Evolutionary conservation across 2,113 vertebrate species (phyloP), one percentile per base, ranked within the genome.

Genomic region (Campylomormyrus tamandua): DNA sequence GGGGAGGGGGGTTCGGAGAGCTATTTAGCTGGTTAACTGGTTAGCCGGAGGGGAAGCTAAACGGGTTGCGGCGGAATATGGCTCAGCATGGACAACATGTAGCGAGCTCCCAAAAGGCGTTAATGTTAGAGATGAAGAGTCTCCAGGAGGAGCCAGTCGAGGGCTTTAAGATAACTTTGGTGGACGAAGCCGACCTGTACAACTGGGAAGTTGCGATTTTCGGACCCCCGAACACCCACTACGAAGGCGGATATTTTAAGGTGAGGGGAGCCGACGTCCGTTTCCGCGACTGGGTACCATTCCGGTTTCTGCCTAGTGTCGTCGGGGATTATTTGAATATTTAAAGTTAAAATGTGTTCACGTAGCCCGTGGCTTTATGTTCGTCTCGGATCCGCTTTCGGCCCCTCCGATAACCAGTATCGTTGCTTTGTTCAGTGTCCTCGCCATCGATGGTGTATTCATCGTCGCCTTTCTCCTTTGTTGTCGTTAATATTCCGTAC

Each of bases 141-240:
- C 97, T 99, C 46, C 98, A 99, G 93, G 98, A 99, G 92, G 98
- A 99, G 91, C 98, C 98, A 35, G 98, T 99, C 83, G 98, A 99
- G 92, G 98, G 98, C 27, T 99, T 99, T 95, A 97, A 97, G 89
- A 98, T 99, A 92, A 97, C 96, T 89, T 94, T 99, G 93, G 98
- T 98, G 92, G 97, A 98, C 92, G 98, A 99, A 91, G 97, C 97
- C 74, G 98, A 99, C 85, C 93, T 99, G 89, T 99, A 99, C 95
- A 98, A 98, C 95, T 99, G 98, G 98, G 98, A 98, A 95, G 98
- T 99, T 92, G 98, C 98, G 92, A 99, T 99, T 93, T 99, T 99
- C 92, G 98, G 98, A 74, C 98, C 98, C 91, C 98, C 98, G 77
- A 98, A 98, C 93, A 99, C 98, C 86, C 97, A 98, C 89, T 99